Percentiles rank a stretch among this genome's conserved stretches.
Conservation (phyloP, 2,888 invertebrate species). For the Cephalotes varians region DNA sequence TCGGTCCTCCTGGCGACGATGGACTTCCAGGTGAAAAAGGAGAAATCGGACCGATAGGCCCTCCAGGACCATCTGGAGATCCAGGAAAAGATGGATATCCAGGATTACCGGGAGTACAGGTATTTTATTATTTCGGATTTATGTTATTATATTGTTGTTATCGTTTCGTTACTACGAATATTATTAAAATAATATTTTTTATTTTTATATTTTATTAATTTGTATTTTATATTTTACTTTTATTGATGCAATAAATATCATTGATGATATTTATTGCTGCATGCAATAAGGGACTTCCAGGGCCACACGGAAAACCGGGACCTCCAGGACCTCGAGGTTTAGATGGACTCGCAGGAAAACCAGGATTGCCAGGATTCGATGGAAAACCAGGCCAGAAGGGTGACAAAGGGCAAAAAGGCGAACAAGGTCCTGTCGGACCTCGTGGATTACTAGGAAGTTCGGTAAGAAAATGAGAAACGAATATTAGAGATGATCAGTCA, state of each 20-base stretch:
- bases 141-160: not conserved
- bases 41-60: slow-evolving; percentile 88
- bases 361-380: slow-evolving; percentile 84
- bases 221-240: too few species aligned
- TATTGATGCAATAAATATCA: too few species aligned
- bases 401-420: slow-evolving; percentile 85
- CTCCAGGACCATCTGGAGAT: slow-evolving; percentile 87
- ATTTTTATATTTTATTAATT: too few species aligned
- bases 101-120: slow-evolving; percentile 85
- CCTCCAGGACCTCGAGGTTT: slow-evolving; percentile 81
- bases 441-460: slow-evolving; percentile 86
- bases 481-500: not conserved
- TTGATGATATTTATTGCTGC: not conserved
- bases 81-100: slow-evolving; percentile 89
- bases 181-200: too few species aligned
- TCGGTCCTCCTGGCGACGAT: slow-evolving; percentile 90
- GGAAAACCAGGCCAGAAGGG: slow-evolving; percentile 85
- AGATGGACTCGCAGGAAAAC: slow-evolving; percentile 82
- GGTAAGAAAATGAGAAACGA: slow-evolving; percentile 71
- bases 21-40: slow-evolving; percentile 92
- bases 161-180: too few species aligned
- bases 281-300: slow-evolving; percentile 77
- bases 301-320: slow-evolving; percentile 80
- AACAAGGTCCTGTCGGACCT: slow-evolving; percentile 85
- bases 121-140: slow-evolving; percentile 24